Base-by-base conservation (phyloP, 2,797 vertebrate genomes). In the Gobionotothen gibberifrons region DNA sequence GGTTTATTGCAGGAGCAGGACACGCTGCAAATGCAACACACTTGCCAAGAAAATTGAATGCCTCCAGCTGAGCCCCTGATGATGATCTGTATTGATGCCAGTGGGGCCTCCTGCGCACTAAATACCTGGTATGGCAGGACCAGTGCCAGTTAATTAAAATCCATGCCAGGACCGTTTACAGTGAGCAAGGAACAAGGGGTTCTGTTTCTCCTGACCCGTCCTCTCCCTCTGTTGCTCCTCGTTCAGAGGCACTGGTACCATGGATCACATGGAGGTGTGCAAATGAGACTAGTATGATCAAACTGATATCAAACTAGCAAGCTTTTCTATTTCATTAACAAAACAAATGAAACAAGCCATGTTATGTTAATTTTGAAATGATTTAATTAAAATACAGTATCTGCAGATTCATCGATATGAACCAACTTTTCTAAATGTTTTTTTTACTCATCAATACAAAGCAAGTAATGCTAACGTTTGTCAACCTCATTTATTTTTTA, bases 111-210 rank as follows among this genome's bases (percentile, higher is more conserved):
- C 78, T 84, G 75, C 85, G 69, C 82, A 72, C 77, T 76, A 66
- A 84, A 77, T 58, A 88, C 80, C 86, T 83, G 83, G 85, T 76
- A 82, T 85, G 84, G 70, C 47, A 68, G 87, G 90, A 90, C 12
- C 56, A 1, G 55, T 16, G 89, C 90, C 90, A 90, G 83, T 90
- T 93, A 72, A 94, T 93, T 93, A 92, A 90, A 89, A 76, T 77
- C 81, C 26, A 55, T 79, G 89, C 87, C 88, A 90, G 76, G 64
- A 70, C 74, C 5, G 63, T 89, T 36, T 89, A 76, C 77, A 86
- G 83, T 73, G 40, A 85, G 65, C 44, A 49, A 74, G 79, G 90
- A 87, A 91, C 87, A 89, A 84, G 63, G 84, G 88, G 60, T 83
- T 90, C 82, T 89, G 85, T 89, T 90, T 90, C 78, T 85, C 65